Conservation (phyloP, 2,888 invertebrate genomes). For the Gari tellinella region DNA sequence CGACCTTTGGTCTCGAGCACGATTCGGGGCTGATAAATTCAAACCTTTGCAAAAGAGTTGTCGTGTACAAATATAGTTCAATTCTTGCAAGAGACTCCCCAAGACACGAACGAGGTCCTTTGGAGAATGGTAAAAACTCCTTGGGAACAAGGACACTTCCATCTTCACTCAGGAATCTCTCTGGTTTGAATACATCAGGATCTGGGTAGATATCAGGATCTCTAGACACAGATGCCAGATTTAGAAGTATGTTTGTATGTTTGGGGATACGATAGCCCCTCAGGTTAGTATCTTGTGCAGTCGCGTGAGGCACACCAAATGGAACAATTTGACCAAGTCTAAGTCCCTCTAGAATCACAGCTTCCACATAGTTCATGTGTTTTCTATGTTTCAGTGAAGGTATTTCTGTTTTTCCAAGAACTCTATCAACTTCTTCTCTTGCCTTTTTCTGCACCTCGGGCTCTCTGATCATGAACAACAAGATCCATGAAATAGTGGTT, state of each 20-base stretch:
- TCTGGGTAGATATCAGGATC: constrained; percentile 34
- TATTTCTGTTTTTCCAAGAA: constrained; percentile 17
- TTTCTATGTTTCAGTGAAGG: constrained; percentile 23
- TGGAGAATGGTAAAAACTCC: constrained; percentile 39
- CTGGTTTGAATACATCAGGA: constrained; percentile 40
- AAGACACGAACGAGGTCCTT: constrained; percentile 44
- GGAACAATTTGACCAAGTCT: constrained; percentile 36
- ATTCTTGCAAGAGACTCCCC: constrained; percentile 20
- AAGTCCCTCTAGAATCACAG: constrained; percentile 37
- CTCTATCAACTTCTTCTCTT: constrained; percentile 35
- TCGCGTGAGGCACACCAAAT: constrained; percentile 36
- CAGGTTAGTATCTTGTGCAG: constrained; percentile 24
- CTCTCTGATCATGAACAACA: constrained; percentile 39
- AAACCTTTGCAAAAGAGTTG: constrained; percentile 40
- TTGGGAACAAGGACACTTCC: constrained; percentile 18
- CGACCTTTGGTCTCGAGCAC: neutral
- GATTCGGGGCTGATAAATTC: neutral
- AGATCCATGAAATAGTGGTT: constrained; percentile 43
- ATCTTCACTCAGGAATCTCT: constrained; percentile 28
- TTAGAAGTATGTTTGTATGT: constrained; percentile 32
- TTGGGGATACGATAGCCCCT: constrained; percentile 40
- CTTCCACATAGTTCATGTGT: constrained; percentile 32
- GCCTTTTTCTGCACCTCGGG: constrained; percentile 42
- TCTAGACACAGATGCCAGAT: constrained; percentile 35
- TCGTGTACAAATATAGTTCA: constrained; percentile 46